Evolutionary conservation across 2,888 invertebrate species (phyloP).

Genomic region (Temnothorax unifasciatus): DNA sequence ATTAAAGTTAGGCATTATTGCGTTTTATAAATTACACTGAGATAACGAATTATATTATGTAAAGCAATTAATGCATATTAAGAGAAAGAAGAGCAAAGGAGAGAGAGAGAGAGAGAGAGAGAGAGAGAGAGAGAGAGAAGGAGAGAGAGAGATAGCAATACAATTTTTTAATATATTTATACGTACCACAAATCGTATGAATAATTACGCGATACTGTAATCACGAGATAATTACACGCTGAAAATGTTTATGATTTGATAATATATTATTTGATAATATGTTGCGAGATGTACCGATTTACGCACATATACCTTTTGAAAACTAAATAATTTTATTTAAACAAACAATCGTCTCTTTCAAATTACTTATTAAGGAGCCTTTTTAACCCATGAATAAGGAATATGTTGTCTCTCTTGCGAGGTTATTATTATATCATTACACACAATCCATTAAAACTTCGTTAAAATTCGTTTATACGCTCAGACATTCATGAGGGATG

Average conservation of each 20-base stretch:
- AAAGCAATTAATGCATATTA: slow-evolving; percentile 4
- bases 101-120: not conserved
- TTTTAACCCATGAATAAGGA: not conserved
- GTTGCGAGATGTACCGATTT: not conserved
- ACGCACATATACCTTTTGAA: not conserved
- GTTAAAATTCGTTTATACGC: slow-evolving; percentile 29
- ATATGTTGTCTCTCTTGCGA: not conserved
- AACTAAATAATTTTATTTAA: not conserved
- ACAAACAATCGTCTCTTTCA: not conserved
- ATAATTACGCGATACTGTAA: not conserved
- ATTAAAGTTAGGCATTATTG: not conserved
- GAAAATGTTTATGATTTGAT: not conserved
- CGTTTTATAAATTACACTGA: not conserved
- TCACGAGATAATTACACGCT: not conserved
- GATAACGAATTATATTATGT: not conserved
- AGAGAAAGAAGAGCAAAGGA: not conserved
- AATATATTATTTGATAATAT: slow-evolving; percentile 6
- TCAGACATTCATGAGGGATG: not conserved
- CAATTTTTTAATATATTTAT: not conserved
- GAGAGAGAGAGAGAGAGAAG: not conserved
- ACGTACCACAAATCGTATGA: not conserved
- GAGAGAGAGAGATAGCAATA: not conserved
- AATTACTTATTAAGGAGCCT: not conserved
- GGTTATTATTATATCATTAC: not conserved
- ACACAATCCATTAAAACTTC: not conserved